phyloP scores from a whole-genome alignment of 2,888 invertebrate species.

The Cetonia aurata region DNA sequence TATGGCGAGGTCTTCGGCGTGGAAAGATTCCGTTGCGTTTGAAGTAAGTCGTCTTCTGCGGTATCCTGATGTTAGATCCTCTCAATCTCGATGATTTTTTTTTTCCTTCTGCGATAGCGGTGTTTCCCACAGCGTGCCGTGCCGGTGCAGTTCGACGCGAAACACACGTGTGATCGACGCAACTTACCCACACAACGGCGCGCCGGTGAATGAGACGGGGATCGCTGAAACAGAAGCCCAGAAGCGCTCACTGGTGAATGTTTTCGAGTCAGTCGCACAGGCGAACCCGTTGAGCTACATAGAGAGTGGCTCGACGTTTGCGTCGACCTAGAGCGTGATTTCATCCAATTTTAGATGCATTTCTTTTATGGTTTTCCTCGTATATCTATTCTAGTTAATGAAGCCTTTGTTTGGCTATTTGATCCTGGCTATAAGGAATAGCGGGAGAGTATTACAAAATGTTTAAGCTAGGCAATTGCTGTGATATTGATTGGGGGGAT shows the following conservation, averaged over 20 bases:
- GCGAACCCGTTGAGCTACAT: neutral
- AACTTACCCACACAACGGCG: constrained; percentile 16
- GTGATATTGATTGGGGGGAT: too few species aligned
- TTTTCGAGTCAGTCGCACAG: too few species aligned
- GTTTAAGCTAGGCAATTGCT: too few species aligned
- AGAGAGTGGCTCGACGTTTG: neutral
- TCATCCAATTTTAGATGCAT: too few species aligned
- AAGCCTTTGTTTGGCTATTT: constrained; percentile 4
- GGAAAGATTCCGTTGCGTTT: too few species aligned
- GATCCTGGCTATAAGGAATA: neutral
- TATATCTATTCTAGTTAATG: neutral
- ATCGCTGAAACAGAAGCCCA: neutral
- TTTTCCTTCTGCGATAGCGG: neutral
- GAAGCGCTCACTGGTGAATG: too few species aligned
- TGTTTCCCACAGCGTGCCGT: constrained; percentile 9
- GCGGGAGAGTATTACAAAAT: too few species aligned
- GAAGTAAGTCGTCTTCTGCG: too few species aligned
- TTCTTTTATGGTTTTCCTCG: too few species aligned
- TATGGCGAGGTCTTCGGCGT: constrained; percentile 1
- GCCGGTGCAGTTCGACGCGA: constrained; percentile 17
- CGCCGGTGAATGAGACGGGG: constrained; percentile 17
- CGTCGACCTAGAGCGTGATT: neutral
- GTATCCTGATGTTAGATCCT: too few species aligned
- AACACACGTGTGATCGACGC: constrained; percentile 5
- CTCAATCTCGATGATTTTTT: neutral